A percentile compares a stretch with the other conserved stretches of the same genome.
Evolutionary conservation across 1,140 invertebrate species (phyloP).

Genomic region (Aradophagus sp.): DNA sequence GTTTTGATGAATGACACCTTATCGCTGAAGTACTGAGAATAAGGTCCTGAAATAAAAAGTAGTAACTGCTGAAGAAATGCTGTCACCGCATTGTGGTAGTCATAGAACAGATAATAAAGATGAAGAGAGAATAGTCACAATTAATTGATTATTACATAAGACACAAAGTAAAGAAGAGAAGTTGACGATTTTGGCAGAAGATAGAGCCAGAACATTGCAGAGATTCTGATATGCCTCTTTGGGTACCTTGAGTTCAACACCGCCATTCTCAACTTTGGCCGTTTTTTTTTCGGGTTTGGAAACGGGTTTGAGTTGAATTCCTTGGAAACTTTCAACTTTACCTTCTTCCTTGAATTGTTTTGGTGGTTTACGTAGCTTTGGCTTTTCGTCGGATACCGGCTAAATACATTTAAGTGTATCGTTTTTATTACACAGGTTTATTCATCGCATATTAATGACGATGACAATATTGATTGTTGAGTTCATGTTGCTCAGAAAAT

Average conservation of each 20-base stretch:
- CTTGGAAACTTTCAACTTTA: slow-evolving; percentile 77
- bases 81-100: no score
- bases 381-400: slow-evolving; percentile 37
- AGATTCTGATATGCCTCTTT: slow-evolving; percentile 42
- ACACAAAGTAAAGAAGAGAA: slow-evolving; percentile 31
- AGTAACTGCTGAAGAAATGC: no score
- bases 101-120: slow-evolving; percentile 23
- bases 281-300: slow-evolving; percentile 68
- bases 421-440: neutral
- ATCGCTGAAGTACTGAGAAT: slow-evolving; percentile 30
- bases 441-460: no score
- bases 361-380: slow-evolving; percentile 74
- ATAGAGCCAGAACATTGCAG: no score
- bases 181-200: no score
- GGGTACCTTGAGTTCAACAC: slow-evolving; percentile 70
- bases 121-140: slow-evolving; percentile 21
- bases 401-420: slow-evolving; percentile 31
- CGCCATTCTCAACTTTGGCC: slow-evolving; percentile 72
- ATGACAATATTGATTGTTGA: no score
- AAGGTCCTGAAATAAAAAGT: slow-evolving; percentile 29
- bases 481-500: no score
- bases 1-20: slow-evolving; percentile 29
- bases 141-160: slow-evolving; percentile 46
- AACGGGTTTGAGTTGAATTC: slow-evolving; percentile 79
- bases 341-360: slow-evolving; percentile 71